These are phyloP conservation scores for Melanerpes formicivorus DNA, from an alignment of 2,113 vertebrate species.

Conservation along the genomic window DNA sequence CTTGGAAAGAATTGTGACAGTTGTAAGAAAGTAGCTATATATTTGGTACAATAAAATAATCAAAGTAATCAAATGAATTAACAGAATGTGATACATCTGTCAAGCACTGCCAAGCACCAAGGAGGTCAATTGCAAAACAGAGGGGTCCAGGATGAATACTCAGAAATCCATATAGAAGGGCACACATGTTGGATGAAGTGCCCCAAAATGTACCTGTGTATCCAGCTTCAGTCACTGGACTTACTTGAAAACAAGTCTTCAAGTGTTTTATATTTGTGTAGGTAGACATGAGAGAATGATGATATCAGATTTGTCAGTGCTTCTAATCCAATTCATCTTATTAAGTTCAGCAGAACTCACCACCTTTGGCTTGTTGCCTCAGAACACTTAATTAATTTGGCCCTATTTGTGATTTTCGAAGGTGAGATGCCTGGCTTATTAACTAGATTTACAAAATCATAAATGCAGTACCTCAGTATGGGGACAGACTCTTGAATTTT, in stretches of 20 bases:
- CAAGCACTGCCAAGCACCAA: not conserved
- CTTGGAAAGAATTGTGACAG: not conserved
- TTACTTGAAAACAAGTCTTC: not conserved
- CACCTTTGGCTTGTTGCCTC: not conserved
- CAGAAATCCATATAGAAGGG: not conserved
- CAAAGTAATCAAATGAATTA: not conserved
- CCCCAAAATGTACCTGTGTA: not conserved
- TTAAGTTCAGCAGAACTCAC: not conserved
- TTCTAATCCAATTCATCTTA: constrained; percentile 7
- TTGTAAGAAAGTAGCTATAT: not conserved
- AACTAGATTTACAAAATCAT: constrained; percentile 31
- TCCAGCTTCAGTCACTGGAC: not conserved
- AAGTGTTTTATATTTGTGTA: not conserved
- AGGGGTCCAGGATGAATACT: not conserved
- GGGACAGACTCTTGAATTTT: not conserved
- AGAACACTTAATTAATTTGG: constrained; percentile 48
- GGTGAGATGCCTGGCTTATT: constrained; percentile 31
- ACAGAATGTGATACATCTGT: not conserved
- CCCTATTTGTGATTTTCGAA: constrained; percentile 15
- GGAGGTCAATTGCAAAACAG: not conserved
- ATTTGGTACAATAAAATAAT: not conserved
- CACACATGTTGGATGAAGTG: not conserved
- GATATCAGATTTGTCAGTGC: not conserved
- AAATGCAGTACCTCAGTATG: not conserved
- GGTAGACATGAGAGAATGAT: not conserved